These are phyloP conservation scores for Apis dorsata DNA, from an alignment of 1,140 invertebrate genomes.

Conservation along the genomic window DNA sequence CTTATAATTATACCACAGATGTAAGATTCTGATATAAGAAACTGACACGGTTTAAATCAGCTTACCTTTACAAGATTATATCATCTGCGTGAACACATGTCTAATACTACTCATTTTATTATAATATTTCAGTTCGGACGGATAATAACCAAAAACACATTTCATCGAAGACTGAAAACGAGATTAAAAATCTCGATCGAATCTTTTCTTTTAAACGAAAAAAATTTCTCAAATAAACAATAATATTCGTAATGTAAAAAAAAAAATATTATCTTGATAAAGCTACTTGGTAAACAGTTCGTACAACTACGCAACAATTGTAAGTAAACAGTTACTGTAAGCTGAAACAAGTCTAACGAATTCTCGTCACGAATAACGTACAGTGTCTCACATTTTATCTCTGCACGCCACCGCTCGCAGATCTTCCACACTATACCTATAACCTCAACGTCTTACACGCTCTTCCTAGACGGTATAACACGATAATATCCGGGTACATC, in stretches of 20 bases:
- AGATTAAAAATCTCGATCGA: no score
- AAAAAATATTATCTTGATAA: background rate
- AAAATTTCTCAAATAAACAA: no score
- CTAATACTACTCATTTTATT: no score
- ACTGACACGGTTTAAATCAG: background rate
- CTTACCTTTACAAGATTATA: no score
- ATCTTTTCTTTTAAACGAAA: no score
- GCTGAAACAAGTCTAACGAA: constrained; percentile 31
- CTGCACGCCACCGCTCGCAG: constrained; percentile 11
- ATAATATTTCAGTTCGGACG: no score
- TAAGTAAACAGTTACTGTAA: background rate
- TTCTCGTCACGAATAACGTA: constrained; percentile 27
- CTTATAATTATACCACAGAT: background rate
- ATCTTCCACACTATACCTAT: background rate
- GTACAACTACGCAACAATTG: background rate
- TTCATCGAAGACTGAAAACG: no score
- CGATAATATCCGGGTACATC: no score
- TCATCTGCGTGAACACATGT: no score
- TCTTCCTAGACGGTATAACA: background rate
- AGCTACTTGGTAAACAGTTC: constrained; percentile 2
- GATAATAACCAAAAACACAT: no score
- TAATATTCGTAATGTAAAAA: background rate
- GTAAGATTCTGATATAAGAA: background rate
- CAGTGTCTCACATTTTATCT: constrained; percentile 43
- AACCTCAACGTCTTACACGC: no score